Base-by-base conservation (phyloP, 2,113 vertebrate genomes). In the Silurus asotus region DNA sequence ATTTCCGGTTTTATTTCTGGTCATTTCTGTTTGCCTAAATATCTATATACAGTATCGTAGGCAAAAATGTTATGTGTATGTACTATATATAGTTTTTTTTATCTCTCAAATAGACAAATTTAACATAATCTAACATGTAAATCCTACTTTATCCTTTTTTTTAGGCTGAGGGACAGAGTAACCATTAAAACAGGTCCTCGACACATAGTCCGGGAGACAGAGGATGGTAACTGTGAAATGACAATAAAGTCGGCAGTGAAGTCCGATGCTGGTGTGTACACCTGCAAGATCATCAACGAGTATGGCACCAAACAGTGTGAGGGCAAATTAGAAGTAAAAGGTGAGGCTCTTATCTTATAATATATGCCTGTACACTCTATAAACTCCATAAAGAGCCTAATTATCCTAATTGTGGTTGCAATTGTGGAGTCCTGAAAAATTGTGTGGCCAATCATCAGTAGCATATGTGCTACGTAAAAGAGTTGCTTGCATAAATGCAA, bases 231-330 rank as follows among this genome's bases (percentile, higher is more conserved):
- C 58, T 98, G 95, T 88, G 95, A 95, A 0, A 95, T 99, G 92
- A 96, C 93, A 77, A 97, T 99, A 89, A 94, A 94, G 91, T 96
- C 96, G 0, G 96, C 95, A 0, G 93, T 96, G 90, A 96, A 94
- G 64, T 95, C 95, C 0, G 97, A 99, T 15, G 93, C 96, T 0
- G 98, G 98, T 84, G 92, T 97, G 92, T 99, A 99, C 91, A 97
- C 95, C 82, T 99, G 98, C 93, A 98, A 97, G 93, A 97, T 98
- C 0, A 97, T 99, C 87, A 99, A 99, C 0, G 97, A 99, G 89
- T 99, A 98, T 0, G 98, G 98, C 74, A 98, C 96, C 11, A 96
- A 97, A 93, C 98, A 99, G 90, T 98, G 98, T 0, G 97, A 99
- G 88, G 96, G 94, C 88, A 97, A 93, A 88, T 94, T 99, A 92